phyloP scores from a whole-genome alignment of 2,113 vertebrate genomes.

The Pachycephala philippinensis region DNA sequence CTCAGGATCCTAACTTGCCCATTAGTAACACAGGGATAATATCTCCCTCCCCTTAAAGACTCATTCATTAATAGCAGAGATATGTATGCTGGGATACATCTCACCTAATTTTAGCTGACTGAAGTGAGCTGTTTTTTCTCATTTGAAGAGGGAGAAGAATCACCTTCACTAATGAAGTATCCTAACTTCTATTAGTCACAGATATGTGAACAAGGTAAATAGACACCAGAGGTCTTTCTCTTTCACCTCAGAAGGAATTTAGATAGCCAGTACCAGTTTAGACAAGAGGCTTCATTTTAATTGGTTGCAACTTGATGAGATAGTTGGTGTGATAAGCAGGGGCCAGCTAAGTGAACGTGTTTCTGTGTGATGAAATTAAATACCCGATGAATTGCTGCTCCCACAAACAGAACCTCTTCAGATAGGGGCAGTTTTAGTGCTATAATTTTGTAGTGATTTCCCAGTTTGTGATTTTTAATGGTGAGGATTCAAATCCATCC shows the following conservation, averaged over 20 bases:
- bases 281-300: neutral
- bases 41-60: neutral
- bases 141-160: neutral
- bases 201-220: neutral
- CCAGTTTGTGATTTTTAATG: neutral
- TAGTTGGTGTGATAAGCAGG: neutral
- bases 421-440: neutral
- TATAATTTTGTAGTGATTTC: neutral
- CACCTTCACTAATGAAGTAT: neutral
- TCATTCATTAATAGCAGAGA: neutral
- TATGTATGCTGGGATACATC: neutral
- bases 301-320: neutral
- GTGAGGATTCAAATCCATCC: neutral
- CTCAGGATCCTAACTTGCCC: neutral
- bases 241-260: neutral
- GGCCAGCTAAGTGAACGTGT: neutral
- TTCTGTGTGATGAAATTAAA: neutral
- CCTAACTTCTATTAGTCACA: neutral
- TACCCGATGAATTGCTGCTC: neutral
- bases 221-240: neutral
- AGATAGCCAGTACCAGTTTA: neutral
- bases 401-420: neutral
- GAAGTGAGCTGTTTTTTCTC: neutral
- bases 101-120: neutral
- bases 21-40: neutral